Base-by-base conservation (phyloP, 1,140 invertebrate genomes). In the Platyura marginata region DNA sequence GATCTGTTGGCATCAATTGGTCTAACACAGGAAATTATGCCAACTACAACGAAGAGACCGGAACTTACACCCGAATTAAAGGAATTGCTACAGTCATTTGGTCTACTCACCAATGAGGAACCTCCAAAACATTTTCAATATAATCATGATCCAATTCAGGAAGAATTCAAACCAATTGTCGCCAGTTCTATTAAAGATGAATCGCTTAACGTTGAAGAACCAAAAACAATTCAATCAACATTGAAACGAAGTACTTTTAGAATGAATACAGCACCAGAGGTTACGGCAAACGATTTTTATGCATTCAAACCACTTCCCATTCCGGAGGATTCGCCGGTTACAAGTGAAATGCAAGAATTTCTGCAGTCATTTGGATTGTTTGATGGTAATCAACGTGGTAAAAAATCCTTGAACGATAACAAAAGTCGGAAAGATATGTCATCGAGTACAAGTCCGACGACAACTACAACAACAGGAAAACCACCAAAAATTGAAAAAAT, bases 1-100 rank as follows among this genome's bases (percentile, higher is more conserved):
- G 21, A 40, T 23, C 11, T 40, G 38, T 15, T 40, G 6, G 38
- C 38, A 9, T 5, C 38, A 11, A 40, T 40, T 22, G 38, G 38
- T n/a, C 23, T 40, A 23, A 21, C n/a, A 23, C 38, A 13, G 2
- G 38, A 40, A 16, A 5, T 36, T 9, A n/a, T 23, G 2, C 21
- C 4, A 9, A 37, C 40, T 20, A 39, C 0, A 35, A 23, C 23
- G 19, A n/a, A 11, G 3, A 33, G 19, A 34, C 42, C 43, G 43
- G 45, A 40, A 29, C 41, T 38, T 3, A 37, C 43, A 2, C 54
- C 54, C 0, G 56, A 58, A 1, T 51, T 60, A 11, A 54, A 56
- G 1, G 57, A 60, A 22, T 52, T 60, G 3, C 43, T 60, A 1
- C 52, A 60, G 23, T 40, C 38, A 40, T 40, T 40, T n/a, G 38